Base-by-base conservation (phyloP, 2,113 vertebrate genomes). In the Psettodes erumei region DNA sequence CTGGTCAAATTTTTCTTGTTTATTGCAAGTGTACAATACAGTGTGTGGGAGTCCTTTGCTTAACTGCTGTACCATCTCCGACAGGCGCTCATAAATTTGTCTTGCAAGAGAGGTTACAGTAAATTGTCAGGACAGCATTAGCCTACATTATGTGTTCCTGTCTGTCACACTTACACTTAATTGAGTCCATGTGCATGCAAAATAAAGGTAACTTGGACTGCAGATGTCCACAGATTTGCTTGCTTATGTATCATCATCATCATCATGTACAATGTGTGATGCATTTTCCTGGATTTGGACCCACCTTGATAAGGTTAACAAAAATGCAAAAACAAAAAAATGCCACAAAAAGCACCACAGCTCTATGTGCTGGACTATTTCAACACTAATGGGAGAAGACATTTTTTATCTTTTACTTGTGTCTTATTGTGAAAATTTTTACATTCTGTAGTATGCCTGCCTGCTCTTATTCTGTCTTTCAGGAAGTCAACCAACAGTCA, bases 271-370 rank as follows among this genome's bases (percentile, higher is more conserved):
- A n/a, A n/a, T n/a, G 40, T 10, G 1, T 48, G 27, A 43, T 7
- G n/a, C 32, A 7, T 53, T 68, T 53, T 27, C 21, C 15, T 77
- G 75, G 4, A 43, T 58, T 58, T 53, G 9, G 56, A 64, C 23
- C 32, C 4, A 18, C n/a, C n/a, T n/a, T n/a, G n/a, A n/a, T n/a
- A 61, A 47, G 13, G 30, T 0, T 11, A 61, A 54, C 21, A 55
- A 55, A 45, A 30, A 9, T 23, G 71, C 66, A 58, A 65, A 78
- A 11, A n/a, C n/a, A n/a, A n/a, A n/a, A n/a, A n/a, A n/a, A n/a
- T n/a, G n/a, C n/a, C n/a, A n/a, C n/a, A n/a, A n/a, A n/a, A n/a
- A n/a, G n/a, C n/a, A n/a, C 37, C 65, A 45, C 42, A 58, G 50
- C 16, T 42, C 53, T 27, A 33, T 58, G 18, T 28, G 35, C 69